phyloP scores from a whole-genome alignment of 2,797 vertebrate species.

The Discoglossus pictus region DNA sequence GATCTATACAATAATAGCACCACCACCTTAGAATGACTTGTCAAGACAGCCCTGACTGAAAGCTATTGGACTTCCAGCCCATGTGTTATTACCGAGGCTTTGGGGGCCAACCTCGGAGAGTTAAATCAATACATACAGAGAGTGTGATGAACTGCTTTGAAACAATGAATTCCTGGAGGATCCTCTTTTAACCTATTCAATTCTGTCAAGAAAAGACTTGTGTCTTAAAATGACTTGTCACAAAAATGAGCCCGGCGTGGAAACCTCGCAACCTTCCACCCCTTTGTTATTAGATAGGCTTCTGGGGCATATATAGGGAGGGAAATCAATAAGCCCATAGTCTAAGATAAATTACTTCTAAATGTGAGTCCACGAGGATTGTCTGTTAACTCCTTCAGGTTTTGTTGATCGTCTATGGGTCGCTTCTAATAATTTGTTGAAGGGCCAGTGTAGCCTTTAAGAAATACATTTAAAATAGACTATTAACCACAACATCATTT shows the following conservation, averaged over 20 bases:
- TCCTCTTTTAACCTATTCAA: constrained; percentile 43
- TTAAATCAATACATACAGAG: constrained; percentile 47
- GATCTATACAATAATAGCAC: too few relatives aligned
- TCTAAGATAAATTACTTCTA: constrained; percentile 24
- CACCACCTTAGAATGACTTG: constrained; percentile 49
- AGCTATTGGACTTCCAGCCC: constrained; percentile 40
- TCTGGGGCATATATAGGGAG: constrained; percentile 17
- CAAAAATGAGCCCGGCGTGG: constrained; percentile 15
- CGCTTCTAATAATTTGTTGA: too few relatives aligned
- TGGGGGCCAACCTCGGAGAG: constrained; percentile 33
- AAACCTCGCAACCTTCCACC: constrained; percentile 15
- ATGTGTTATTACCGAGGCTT: constrained; percentile 46
- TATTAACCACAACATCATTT: too few relatives aligned
- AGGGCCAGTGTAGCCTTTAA: too few relatives aligned
- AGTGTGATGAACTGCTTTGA: constrained; percentile 39
- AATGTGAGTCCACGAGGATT: constrained; percentile 11
- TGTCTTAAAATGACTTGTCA: constrained; percentile 27
- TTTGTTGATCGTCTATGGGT: too few relatives aligned
- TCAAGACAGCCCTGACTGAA: constrained; percentile 43
- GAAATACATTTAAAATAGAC: too few relatives aligned
- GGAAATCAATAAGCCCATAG: constrained; percentile 29
- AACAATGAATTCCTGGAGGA: constrained; percentile 37
- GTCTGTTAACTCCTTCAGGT: neutral
- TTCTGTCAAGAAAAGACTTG: constrained; percentile 10
- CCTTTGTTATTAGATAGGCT: constrained; percentile 31